Percentiles rank a stretch among this genome's conserved stretches.
phyloP scores from a whole-genome alignment of 2,888 invertebrate genomes.

The Mesodorylaimus sp. region DNA sequence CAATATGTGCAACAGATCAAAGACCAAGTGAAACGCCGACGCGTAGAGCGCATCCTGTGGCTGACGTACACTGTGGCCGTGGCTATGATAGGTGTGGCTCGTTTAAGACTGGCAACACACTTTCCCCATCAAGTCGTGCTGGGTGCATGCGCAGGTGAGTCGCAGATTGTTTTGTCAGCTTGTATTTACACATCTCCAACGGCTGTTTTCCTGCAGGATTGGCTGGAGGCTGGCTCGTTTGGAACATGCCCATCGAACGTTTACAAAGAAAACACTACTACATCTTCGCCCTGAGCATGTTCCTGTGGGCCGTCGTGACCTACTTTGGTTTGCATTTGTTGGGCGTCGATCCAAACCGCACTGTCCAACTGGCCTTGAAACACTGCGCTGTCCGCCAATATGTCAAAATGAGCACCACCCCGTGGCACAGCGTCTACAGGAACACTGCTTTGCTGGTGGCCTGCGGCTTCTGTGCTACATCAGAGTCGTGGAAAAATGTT shows the following conservation, averaged over 20 bases:
- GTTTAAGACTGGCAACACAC: background rate
- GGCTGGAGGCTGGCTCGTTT: background rate
- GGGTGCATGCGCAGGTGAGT: background rate
- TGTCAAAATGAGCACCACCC: constrained; percentile 1
- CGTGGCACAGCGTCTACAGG: background rate
- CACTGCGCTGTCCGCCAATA: background rate
- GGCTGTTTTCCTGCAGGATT: background rate
- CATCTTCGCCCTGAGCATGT: background rate
- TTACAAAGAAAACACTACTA: background rate
- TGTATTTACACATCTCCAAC: too few relatives aligned
- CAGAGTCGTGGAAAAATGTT: background rate
- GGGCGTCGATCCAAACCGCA: background rate
- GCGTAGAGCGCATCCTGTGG: background rate
- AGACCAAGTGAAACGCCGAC: background rate
- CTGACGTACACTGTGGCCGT: background rate
- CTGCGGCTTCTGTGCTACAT: too few relatives aligned
- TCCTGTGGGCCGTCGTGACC: background rate
- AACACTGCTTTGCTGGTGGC: background rate
- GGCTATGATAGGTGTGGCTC: background rate
- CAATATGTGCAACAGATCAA: background rate
- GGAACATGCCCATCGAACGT: background rate
- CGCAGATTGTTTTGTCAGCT: too few relatives aligned
- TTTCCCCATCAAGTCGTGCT: background rate
- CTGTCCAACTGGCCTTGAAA: background rate
- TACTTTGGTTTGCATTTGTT: background rate